Base-by-base conservation (phyloP, 2,113 vertebrate genomes). In the Mixornis gularis region DNA sequence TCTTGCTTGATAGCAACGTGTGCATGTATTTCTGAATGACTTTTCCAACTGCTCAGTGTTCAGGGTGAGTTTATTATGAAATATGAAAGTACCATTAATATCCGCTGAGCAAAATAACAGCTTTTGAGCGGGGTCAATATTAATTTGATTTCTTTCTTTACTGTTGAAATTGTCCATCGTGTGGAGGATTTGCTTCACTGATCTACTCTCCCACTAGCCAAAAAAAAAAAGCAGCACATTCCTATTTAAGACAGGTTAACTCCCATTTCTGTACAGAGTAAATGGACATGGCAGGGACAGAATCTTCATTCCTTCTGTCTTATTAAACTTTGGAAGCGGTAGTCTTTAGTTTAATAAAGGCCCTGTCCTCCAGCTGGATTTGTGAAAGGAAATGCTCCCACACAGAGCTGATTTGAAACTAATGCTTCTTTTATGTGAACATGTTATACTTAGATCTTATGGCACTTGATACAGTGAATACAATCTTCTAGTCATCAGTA, bases 361-460 rank as follows among this genome's bases (percentile, higher is more conserved):
- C 36, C 60, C 27, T 74, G 52, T 92, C 81, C 51, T 92, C 63
- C 43, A 87, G 81, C 82, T 96, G 95, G 85, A 85, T 96, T 89
- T 91, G 68, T 79, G 48, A 87, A 91, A 78, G 91, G 87, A 94
- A 96, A 63, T 77, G 85, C 92, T 95, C 87, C 95, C 91, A 92
- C 95, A 80, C 87, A 87, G 63, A 87, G n/a, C 74, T 87, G 68
- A 77, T 70, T 92, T 85, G 63, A 83, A 94, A 63, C 44, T 92
- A 79, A 94, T 87, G 59, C 53, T 92, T 51, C 70, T 92, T 91
- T 94, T 91, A 91, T 87, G 81, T 89, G 86, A 64, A 68, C 46
- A 44, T 63, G 48, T 82, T 92, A 89, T 59, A 70, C 55, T 59
- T 76, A 78, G 83, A 73, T 51, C 51, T 92, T 65, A 41, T 10